Evolutionary conservation across 2,888 invertebrate genomes (phyloP).

Genomic region (Drosophila diplacantha): DNA sequence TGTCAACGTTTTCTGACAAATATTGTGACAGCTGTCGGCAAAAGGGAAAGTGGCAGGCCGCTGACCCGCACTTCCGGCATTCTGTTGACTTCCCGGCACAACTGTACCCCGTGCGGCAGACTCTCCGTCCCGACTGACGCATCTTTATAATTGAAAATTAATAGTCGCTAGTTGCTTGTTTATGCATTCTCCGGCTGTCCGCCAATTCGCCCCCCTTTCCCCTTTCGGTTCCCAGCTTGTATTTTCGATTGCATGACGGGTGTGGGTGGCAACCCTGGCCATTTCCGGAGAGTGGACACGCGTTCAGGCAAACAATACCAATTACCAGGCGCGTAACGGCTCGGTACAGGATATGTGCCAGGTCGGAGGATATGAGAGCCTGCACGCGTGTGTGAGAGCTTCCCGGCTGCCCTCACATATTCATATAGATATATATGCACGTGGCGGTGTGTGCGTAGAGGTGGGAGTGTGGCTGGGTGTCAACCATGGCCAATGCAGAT

Average conservation of each 20-base stretch:
- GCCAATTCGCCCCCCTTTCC: not conserved
- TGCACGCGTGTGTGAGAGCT: constrained; percentile 37
- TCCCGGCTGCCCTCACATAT: constrained; percentile 45
- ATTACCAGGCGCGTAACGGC: constrained; percentile 61
- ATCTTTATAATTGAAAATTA: constrained; percentile 57
- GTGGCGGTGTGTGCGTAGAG: constrained; percentile 1
- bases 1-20: constrained; percentile 44
- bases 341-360: constrained; percentile 35
- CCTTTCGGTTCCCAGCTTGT: constrained; percentile 44
- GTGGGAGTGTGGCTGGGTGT: constrained; percentile 18
- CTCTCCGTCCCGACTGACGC: constrained; percentile 14
- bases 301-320: constrained; percentile 67
- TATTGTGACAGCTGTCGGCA: constrained; percentile 43
- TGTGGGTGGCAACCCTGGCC: constrained; percentile 31
- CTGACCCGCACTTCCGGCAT: constrained; percentile 34
- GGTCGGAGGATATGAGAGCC: constrained; percentile 49
- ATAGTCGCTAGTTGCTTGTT: constrained; percentile 59
- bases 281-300: constrained; percentile 46
- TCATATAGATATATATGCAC: constrained; percentile 35
- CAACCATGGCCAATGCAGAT: constrained; percentile 52
- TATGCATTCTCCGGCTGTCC: constrained; percentile 37
- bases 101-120: constrained; percentile 15
- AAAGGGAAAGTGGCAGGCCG: constrained; percentile 37
- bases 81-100: constrained; percentile 20
- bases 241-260: constrained; percentile 28